Conservation (phyloP, 1,140 invertebrate species). For the Brachionus rubens region DNA sequence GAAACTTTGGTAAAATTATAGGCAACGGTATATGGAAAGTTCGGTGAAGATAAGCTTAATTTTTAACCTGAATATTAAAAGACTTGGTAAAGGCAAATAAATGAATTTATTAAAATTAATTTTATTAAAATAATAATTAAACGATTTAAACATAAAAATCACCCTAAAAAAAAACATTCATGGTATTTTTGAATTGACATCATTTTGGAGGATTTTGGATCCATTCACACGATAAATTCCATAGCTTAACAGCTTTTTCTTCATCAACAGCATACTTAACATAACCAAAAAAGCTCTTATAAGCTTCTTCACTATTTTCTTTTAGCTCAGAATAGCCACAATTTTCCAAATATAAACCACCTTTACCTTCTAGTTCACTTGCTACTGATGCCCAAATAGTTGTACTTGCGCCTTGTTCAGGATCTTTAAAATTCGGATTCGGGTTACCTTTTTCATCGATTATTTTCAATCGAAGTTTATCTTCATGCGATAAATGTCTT, state of each 20-base stretch:
- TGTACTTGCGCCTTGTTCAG: constrained; percentile 71
- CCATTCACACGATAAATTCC: constrained; percentile 12
- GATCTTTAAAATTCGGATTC: constrained; percentile 32
- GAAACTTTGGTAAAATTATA: too few relatives aligned
- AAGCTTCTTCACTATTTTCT: background rate
- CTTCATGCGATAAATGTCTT: background rate
- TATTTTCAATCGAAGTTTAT: background rate
- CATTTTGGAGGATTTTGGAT: background rate
- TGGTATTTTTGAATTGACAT: background rate
- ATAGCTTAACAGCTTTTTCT: constrained; percentile 17
- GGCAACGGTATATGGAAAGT: too few relatives aligned
- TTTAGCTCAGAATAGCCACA: constrained; percentile 7
- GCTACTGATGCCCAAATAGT: constrained; percentile 73
- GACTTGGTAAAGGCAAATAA: too few relatives aligned
- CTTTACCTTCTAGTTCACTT: constrained; percentile 63
- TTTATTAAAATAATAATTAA: too few relatives aligned
- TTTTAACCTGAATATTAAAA: too few relatives aligned
- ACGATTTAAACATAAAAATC: too few relatives aligned
- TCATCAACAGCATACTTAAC: constrained; percentile 10
- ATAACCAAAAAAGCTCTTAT: constrained; percentile 5
- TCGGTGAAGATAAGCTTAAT: too few relatives aligned
- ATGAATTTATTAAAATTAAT: too few relatives aligned
- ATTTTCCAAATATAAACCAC: constrained; percentile 23
- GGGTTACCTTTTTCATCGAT: constrained; percentile 8
- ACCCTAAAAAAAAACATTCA: too few relatives aligned